phyloP scores from a whole-genome alignment of 2,797 vertebrate species.

The Pelochelys cantorii region DNA sequence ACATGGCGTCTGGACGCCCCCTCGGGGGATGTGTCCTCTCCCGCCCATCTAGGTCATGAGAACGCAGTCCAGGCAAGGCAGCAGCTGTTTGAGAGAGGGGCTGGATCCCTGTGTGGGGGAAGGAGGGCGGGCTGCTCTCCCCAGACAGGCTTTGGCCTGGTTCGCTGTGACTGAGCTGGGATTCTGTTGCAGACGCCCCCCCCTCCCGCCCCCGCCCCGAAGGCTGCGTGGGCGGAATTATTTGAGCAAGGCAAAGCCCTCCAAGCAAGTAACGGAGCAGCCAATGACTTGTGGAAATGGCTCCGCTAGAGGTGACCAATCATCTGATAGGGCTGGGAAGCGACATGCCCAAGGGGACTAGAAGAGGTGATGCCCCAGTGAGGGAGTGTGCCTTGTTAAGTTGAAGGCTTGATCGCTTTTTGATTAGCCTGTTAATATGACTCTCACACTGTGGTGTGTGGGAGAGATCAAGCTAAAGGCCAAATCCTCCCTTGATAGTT shows the following conservation, averaged over 20 bases:
- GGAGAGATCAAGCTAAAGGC: background rate
- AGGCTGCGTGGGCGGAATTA: background rate
- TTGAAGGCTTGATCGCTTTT: slow-evolving; percentile 45
- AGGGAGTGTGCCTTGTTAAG: slow-evolving; percentile 55
- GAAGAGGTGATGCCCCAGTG: background rate
- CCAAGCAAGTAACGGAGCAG: background rate
- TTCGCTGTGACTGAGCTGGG: background rate
- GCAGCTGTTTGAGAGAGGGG: background rate
- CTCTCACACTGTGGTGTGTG: background rate
- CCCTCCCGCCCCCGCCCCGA: no score
- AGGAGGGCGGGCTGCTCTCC: background rate
- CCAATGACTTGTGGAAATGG: background rate
- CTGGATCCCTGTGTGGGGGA: background rate
- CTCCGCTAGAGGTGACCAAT: background rate
- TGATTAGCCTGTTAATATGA: background rate
- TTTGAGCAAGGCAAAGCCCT: background rate
- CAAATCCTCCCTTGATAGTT: background rate
- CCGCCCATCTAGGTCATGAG: background rate
- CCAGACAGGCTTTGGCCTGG: background rate
- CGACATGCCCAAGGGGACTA: slow-evolving; percentile 36
- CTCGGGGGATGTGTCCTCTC: background rate
- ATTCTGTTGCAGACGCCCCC: background rate
- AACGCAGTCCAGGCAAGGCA: background rate
- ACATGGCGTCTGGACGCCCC: background rate
- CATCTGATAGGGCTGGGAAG: background rate